phyloP scores from a whole-genome alignment of 2,113 vertebrate species.

The Alexandromys fortis region DNA sequence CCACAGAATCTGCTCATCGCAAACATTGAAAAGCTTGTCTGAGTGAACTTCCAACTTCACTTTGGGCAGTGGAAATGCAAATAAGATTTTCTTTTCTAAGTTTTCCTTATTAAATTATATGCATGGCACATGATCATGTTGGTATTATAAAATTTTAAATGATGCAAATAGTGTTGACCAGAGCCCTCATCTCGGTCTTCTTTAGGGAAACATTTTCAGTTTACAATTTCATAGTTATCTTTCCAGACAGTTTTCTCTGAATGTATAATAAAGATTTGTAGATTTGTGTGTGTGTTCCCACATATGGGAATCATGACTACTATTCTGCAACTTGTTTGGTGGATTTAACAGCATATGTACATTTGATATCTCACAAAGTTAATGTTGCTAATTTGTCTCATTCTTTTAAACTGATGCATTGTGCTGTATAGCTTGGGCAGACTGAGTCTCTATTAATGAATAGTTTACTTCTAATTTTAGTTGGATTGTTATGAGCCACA shows the following conservation, averaged over 20 bases:
- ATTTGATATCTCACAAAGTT: constrained; percentile 1
- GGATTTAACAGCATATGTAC: not conserved
- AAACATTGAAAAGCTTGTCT: constrained; percentile 40
- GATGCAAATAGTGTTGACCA: not conserved
- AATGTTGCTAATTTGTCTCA: constrained; percentile 9
- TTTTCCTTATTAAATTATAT: constrained; percentile 6
- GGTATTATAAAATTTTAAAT: constrained; percentile 26
- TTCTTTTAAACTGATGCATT: constrained; percentile 8
- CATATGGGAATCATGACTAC: not conserved
- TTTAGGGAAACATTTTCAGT: constrained; percentile 33
- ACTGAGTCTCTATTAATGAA: not conserved
- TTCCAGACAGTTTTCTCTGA: constrained; percentile 37
- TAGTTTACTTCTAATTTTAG: constrained; percentile 34
- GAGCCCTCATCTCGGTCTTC: not conserved
- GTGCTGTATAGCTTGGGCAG: not conserved
- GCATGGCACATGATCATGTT: not conserved
- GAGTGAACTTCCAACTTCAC: constrained; percentile 10
- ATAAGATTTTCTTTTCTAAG: constrained; percentile 5
- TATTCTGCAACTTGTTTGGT: not conserved
- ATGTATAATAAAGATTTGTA: constrained; percentile 13
- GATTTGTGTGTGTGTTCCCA: constrained; percentile 9
- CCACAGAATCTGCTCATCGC: not conserved
- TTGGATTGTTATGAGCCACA: not conserved
- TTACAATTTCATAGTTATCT: not conserved
- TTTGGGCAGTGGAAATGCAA: constrained; percentile 10